Evolutionary conservation across 2,888 invertebrate genomes (phyloP).

Genomic region (Conchocele bisecta): DNA sequence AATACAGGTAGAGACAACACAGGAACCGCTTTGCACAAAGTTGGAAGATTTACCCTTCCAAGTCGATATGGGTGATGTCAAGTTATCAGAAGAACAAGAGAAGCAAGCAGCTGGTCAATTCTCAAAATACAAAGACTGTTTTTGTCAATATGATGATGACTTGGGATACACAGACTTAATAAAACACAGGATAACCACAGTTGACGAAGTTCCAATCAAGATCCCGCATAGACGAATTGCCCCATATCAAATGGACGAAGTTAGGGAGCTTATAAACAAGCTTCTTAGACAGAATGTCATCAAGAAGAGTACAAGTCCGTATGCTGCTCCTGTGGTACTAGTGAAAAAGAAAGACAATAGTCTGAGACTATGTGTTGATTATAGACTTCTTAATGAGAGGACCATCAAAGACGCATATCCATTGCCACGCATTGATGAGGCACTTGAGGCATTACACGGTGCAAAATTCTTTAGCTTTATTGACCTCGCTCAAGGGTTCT

Average conservation of each 20-base stretch:
- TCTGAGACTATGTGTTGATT: conserved; percentile 4
- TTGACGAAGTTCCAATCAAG: neutral
- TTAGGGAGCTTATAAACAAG: neutral
- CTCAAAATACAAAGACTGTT: conserved; percentile 9
- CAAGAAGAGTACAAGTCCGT: neutral
- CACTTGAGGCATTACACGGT: neutral
- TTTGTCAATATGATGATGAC: conserved; percentile 11
- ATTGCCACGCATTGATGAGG: neutral
- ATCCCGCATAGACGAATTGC: conserved; percentile 11
- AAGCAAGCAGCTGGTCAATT: neutral
- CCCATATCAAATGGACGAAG: neutral
- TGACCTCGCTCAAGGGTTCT: neutral
- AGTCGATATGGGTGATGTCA: neutral
- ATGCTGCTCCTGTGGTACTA: conserved; percentile 3
- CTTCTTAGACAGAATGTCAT: conserved; percentile 8
- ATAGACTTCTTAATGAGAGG: neutral
- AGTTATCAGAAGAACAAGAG: neutral
- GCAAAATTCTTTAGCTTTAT: neutral
- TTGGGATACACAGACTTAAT: neutral
- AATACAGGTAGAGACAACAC: conserved; percentile 1
- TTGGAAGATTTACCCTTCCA: conserved; percentile 9
- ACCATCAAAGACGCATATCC: neutral
- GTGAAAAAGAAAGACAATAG: conserved; percentile 1
- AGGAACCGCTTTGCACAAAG: neutral
- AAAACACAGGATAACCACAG: neutral